phyloP scores from a whole-genome alignment of 2,113 vertebrate species.

The Monopterus albus region DNA sequence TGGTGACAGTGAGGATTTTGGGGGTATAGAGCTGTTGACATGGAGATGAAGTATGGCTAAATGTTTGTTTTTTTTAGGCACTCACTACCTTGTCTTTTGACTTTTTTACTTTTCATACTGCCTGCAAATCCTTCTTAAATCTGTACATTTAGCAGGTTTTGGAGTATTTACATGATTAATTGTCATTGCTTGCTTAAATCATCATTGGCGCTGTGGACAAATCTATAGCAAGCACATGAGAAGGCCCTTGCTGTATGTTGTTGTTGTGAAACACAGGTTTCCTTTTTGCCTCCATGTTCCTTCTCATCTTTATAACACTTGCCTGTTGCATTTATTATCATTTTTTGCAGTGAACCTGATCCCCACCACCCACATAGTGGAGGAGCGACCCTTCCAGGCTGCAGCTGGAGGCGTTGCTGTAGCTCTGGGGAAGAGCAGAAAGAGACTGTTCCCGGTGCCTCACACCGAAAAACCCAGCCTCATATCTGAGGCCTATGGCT shows the following conservation, averaged over 20 bases:
- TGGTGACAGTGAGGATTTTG: slow-evolving; percentile 25
- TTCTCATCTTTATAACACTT: neutral
- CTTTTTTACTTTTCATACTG: neutral
- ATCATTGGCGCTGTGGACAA: no score
- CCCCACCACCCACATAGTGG: slow-evolving; percentile 82
- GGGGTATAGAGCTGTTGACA: slow-evolving; percentile 57
- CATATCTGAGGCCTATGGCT: slow-evolving; percentile 87
- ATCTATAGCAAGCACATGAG: no score
- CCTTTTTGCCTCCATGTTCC: no score
- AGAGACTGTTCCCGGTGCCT: slow-evolving; percentile 88
- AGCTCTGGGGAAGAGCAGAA: slow-evolving; percentile 87
- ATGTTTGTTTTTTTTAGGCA: neutral
- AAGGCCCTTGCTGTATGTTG: no score
- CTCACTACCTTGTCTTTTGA: neutral
- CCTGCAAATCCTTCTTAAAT: neutral
- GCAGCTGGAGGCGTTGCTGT: slow-evolving; percentile 20
- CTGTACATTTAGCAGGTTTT: no score
- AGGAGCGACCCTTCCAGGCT: slow-evolving; percentile 69
- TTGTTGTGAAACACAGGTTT: no score
- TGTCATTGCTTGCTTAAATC: no score
- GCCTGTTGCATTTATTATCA: neutral
- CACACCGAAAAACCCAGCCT: slow-evolving; percentile 87
- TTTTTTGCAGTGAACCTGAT: slow-evolving; percentile 88
- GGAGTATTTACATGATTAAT: no score
- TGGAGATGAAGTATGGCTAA: slow-evolving; percentile 53